phyloP scores from a whole-genome alignment of 2,113 vertebrate species.

The Silurus asotus region DNA sequence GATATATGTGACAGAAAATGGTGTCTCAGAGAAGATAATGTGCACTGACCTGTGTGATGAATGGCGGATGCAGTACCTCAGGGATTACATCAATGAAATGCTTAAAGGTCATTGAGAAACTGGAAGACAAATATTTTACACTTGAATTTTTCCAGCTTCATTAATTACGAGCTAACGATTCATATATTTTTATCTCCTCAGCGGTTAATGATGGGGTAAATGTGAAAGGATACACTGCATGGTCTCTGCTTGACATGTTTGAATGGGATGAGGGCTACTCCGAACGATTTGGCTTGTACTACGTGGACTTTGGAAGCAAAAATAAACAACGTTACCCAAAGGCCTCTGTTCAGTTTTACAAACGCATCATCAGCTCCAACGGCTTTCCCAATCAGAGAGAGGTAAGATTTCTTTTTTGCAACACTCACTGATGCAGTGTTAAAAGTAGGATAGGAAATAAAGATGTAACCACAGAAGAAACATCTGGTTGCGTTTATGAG shows the following conservation, averaged over 20 bases:
- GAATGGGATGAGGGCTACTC: constrained; percentile 90
- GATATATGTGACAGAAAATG: constrained; percentile 89
- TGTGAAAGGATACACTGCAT: constrained; percentile 84
- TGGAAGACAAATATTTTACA: not conserved
- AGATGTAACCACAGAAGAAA: constrained; percentile 5
- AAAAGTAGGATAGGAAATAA: not conserved
- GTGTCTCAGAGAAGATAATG: constrained; percentile 78
- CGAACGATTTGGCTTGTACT: constrained; percentile 85
- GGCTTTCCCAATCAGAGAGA: constrained; percentile 85
- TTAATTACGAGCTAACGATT: not conserved
- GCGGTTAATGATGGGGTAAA: constrained; percentile 86
- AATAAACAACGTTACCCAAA: constrained; percentile 85
- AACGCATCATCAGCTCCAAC: constrained; percentile 83
- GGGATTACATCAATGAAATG: constrained; percentile 88
- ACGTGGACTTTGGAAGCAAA: constrained; percentile 81
- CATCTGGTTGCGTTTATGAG: constrained; percentile 13
- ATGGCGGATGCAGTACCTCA: constrained; percentile 86
- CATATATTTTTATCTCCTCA: constrained; percentile 53
- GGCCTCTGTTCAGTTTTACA: constrained; percentile 84
- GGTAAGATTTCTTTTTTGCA: constrained; percentile 62
- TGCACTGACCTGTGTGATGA: constrained; percentile 84
- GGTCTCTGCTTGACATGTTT: constrained; percentile 90
- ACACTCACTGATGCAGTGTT: not conserved
- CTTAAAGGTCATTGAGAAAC: constrained; percentile 80
- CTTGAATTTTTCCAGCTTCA: not conserved